phyloP scores from a whole-genome alignment of 2,797 vertebrate genomes.

The Nannoperca obscura region DNA sequence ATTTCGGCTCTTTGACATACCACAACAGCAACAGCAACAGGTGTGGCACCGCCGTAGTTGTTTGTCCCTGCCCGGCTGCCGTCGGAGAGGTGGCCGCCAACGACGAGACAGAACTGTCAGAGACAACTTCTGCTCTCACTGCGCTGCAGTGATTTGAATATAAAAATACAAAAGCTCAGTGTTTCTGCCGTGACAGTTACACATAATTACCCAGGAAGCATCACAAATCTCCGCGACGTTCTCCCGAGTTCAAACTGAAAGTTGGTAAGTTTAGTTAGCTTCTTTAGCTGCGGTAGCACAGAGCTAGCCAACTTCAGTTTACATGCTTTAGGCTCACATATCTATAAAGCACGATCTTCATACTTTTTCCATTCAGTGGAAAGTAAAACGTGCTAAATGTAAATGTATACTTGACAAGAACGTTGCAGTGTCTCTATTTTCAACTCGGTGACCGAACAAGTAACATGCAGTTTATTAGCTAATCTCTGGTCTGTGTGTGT shows the following conservation, averaged over 20 bases:
- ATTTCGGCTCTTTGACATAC: neutral
- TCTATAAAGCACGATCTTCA: neutral
- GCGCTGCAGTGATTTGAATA: constrained; percentile 60
- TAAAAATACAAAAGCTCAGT: neutral
- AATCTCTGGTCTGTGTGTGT: neutral
- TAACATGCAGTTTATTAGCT: neutral
- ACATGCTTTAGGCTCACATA: neutral
- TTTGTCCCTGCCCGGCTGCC: constrained; percentile 72
- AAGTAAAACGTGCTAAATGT: no score
- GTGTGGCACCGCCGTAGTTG: constrained; percentile 40
- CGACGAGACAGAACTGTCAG: constrained; percentile 43
- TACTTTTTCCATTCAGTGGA: neutral
- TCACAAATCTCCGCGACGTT: neutral
- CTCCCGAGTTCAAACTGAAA: neutral
- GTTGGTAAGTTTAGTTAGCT: constrained; percentile 69
- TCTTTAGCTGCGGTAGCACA: constrained; percentile 44
- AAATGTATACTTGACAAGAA: rapidly evolving
- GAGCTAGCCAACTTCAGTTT: constrained; percentile 43
- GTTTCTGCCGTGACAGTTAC: neutral
- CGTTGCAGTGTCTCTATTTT: neutral
- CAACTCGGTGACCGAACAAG: neutral
- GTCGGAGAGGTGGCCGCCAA: constrained; percentile 21
- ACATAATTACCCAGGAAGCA: neutral
- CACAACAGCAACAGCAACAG: constrained; percentile 37
- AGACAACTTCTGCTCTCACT: constrained; percentile 57